Evolutionary conservation across 2,888 invertebrate species (phyloP).

Genomic region (Sarcophaga carnaria): DNA sequence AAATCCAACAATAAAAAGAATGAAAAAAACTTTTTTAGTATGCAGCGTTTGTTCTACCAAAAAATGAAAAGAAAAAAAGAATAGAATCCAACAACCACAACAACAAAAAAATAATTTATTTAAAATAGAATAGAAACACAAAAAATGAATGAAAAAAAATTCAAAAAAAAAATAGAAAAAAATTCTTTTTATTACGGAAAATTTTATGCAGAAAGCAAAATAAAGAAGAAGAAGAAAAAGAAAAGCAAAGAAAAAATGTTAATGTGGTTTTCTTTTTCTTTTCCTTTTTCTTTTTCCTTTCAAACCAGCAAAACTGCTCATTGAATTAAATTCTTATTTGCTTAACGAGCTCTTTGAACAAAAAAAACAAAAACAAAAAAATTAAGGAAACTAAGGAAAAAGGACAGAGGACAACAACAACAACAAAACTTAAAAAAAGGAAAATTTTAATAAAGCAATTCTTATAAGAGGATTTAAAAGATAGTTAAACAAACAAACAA

Average conservation of each 20-base stretch:
- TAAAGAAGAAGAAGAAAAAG: background rate
- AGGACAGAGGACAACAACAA: background rate
- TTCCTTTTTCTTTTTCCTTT: too few relatives aligned
- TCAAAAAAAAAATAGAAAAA: background rate
- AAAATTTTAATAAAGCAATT: background rate
- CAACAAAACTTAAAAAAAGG: background rate
- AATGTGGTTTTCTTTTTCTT: background rate
- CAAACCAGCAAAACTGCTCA: background rate
- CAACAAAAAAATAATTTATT: background rate
- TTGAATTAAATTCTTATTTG: background rate
- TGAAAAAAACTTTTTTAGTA: slow-evolving; percentile 14
- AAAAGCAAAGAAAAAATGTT: background rate
- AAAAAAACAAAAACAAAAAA: background rate
- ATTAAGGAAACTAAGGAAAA: background rate
- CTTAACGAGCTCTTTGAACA: background rate
- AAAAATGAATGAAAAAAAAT: background rate
- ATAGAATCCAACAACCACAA: background rate
- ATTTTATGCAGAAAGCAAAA: background rate
- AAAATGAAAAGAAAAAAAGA: background rate
- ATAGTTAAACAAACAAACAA: background rate
- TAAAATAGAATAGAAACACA: background rate
- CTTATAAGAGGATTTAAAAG: background rate
- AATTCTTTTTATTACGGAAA: background rate
- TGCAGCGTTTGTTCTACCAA: background rate
- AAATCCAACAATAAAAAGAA: background rate